Evolutionary conservation across 2,113 vertebrate genomes (phyloP).

Genomic region (Ailuropoda melanoleuca): DNA sequence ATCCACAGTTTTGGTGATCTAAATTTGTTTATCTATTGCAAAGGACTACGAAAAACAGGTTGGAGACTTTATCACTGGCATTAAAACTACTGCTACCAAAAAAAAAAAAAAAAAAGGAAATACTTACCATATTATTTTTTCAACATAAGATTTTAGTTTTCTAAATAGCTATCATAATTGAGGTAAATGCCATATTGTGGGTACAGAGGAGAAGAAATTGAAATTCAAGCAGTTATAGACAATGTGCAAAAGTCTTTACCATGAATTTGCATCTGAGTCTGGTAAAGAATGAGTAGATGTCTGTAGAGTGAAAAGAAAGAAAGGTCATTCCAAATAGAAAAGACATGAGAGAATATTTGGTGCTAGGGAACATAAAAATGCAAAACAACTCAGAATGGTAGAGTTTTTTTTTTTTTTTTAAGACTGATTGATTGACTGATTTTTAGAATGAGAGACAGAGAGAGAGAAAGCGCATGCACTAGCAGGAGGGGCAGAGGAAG

Average conservation of each 20-base stretch:
- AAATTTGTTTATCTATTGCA: background rate
- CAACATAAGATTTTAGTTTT: background rate
- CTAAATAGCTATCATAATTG: background rate
- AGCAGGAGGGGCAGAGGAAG: background rate
- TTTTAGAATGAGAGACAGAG: background rate
- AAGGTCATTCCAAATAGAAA: background rate
- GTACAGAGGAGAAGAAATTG: background rate
- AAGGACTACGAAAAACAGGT: background rate
- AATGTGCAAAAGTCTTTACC: background rate
- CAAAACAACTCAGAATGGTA: background rate
- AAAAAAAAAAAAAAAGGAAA: background rate
- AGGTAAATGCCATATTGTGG: background rate
- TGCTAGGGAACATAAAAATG: background rate
- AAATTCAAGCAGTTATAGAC: background rate
- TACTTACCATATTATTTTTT: background rate
- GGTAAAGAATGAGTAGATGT: background rate
- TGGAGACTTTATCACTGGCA: background rate
- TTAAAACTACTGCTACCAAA: background rate
- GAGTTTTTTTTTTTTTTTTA: background rate
- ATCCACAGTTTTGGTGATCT: background rate
- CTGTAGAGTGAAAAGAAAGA: background rate
- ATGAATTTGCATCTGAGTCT: background rate
- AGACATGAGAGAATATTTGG: background rate
- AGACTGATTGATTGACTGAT: background rate
- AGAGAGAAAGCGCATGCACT: background rate